A percentile compares a stretch with the other conserved stretches of the same genome.
phyloP scores from a whole-genome alignment of 2,888 invertebrate species.

The Leptinotarsa tumamoca region DNA sequence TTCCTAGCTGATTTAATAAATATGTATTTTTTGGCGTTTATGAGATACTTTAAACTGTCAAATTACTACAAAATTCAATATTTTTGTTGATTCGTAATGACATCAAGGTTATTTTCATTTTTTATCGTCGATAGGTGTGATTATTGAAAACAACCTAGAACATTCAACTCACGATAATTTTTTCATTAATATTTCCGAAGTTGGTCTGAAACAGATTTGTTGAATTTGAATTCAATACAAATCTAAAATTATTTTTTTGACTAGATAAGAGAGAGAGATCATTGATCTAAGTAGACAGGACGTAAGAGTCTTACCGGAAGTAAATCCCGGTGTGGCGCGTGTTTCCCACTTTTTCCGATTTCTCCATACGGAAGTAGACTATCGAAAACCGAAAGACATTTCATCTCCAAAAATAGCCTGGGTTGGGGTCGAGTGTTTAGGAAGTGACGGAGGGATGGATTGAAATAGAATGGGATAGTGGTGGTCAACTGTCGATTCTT shows the following conservation, averaged over 20 bases:
- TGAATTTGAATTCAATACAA: background rate
- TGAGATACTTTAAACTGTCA: too few species aligned
- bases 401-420: conserved; percentile 22
- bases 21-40: too few species aligned
- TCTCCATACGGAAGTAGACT: conserved; percentile 22
- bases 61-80: too few species aligned
- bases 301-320: background rate
- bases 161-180: too few species aligned
- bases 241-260: background rate
- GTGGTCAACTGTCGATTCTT: background rate
- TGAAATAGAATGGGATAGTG: conserved; percentile 3
- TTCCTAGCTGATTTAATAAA: too few species aligned
- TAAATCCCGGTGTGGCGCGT: background rate
- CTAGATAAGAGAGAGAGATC: background rate
- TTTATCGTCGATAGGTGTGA: too few species aligned
- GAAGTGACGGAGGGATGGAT: background rate
- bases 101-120: too few species aligned
- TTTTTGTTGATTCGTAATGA: too few species aligned
- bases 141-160: too few species aligned
- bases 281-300: background rate
- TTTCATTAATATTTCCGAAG: too few species aligned
- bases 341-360: background rate
- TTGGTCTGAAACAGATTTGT: too few species aligned
- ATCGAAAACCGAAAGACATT: conserved; percentile 12
- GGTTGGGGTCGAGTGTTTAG: background rate